These are phyloP conservation scores for Camponotus vicinus DNA, from an alignment of 1,140 invertebrate species.

Conservation along the genomic window DNA sequence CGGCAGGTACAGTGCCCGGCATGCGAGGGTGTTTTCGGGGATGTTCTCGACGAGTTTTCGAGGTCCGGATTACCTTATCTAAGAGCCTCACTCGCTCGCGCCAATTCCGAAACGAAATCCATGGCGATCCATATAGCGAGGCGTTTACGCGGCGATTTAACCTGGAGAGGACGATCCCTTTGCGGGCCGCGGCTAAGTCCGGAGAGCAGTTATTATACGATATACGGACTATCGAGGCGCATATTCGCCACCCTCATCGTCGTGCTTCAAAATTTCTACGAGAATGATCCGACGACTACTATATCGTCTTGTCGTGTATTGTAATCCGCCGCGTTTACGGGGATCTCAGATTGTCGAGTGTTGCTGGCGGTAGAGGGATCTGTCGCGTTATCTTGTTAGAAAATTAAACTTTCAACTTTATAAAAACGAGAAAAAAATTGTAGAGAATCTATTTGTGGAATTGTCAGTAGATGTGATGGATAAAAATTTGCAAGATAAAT, in stretches of 20 bases:
- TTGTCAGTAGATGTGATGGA: conserved; percentile 27
- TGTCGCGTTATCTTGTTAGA: neutral
- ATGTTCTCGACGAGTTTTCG: conserved; percentile 79
- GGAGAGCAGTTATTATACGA: conserved; percentile 62
- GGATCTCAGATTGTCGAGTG: conserved; percentile 23
- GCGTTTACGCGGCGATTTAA: conserved; percentile 80
- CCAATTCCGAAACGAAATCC: conserved; percentile 78
- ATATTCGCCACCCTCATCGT: conserved; percentile 34
- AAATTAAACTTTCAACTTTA: neutral
- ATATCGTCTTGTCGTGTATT: conserved; percentile 40
- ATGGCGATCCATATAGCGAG: conserved; percentile 70
- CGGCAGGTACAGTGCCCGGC: conserved; percentile 62
- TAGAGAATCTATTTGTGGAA: conserved; percentile 61
- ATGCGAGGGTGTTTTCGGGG: conserved; percentile 48
- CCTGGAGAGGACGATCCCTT: conserved; percentile 59
- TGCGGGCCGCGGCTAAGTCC: conserved; percentile 68
- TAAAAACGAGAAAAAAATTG: neutral
- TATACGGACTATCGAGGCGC: conserved; percentile 57
- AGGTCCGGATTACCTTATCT: conserved; percentile 85
- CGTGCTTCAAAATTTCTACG: conserved; percentile 8
- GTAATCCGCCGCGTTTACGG: conserved; percentile 65
- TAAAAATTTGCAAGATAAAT: neutral
- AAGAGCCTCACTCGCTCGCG: conserved; percentile 80
- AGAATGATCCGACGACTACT: conserved; percentile 16
- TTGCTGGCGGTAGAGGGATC: neutral